Evolutionary conservation across 2,888 invertebrate species (phyloP).

Genomic region (Phyto melanocephala): DNA sequence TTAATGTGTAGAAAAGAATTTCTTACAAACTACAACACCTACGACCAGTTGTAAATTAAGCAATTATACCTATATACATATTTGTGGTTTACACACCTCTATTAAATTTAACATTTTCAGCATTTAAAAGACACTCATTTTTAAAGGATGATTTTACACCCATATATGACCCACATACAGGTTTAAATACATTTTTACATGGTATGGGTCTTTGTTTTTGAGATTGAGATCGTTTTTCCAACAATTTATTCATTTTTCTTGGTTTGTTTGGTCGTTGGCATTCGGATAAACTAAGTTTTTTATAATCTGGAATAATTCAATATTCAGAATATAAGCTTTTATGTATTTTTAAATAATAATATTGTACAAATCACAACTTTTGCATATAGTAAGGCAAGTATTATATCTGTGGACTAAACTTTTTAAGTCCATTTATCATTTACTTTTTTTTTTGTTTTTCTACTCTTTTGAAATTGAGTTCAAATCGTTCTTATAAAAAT

Average conservation of each 20-base stretch:
- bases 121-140: constrained; percentile 73
- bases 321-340: too few relatives aligned
- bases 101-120: constrained; percentile 71
- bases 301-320: constrained; percentile 20
- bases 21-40: too few relatives aligned
- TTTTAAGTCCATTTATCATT: too few relatives aligned
- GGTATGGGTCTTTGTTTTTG: constrained; percentile 65
- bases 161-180: constrained; percentile 72
- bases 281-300: constrained; percentile 1
- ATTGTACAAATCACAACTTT: too few relatives aligned
- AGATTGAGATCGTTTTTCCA: constrained; percentile 3
- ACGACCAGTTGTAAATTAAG: too few relatives aligned
- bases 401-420: too few relatives aligned
- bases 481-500: too few relatives aligned
- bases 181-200: constrained; percentile 70
- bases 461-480: too few relatives aligned
- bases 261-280: neutral
- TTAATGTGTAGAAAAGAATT: neutral
- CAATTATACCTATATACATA: too few relatives aligned
- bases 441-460: too few relatives aligned
- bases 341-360: too few relatives aligned
- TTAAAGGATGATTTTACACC: constrained; percentile 74
- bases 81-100: constrained; percentile 69
- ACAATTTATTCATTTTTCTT: neutral
- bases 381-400: too few relatives aligned